Conservation (phyloP, 2,888 invertebrate genomes). For the Rhagonycha fulva region DNA sequence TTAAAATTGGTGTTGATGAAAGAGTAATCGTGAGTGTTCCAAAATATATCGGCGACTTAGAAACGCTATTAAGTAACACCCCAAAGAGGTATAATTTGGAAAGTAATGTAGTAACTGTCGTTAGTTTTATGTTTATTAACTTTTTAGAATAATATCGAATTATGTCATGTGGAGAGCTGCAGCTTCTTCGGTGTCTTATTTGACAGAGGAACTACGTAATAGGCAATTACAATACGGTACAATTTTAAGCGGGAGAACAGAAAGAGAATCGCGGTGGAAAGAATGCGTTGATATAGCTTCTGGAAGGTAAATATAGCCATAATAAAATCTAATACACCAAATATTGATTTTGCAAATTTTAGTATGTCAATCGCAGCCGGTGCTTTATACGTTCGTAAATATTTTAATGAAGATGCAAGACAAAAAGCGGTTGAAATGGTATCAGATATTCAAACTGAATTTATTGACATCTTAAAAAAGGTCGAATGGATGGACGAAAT, state of each 20-base stretch:
- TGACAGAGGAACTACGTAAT: slow-evolving; percentile 77
- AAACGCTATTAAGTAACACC: slow-evolving; percentile 60
- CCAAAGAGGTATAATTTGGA: slow-evolving; percentile 55
- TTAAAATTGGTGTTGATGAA: slow-evolving; percentile 70
- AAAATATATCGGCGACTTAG: slow-evolving; percentile 74
- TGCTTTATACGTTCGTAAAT: slow-evolving; percentile 84
- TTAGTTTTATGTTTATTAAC: neutral
- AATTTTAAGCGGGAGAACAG: slow-evolving; percentile 80
- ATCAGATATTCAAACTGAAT: slow-evolving; percentile 78
- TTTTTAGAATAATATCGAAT: slow-evolving; percentile 74
- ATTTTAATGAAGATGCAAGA: slow-evolving; percentile 85
- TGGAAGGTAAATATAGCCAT: slow-evolving; percentile 62
- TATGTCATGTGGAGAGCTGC: slow-evolving; percentile 93
- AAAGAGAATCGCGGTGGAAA: slow-evolving; percentile 88
- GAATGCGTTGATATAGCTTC: slow-evolving; percentile 84
- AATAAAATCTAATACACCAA: neutral
- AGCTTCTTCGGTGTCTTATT: slow-evolving; percentile 77
- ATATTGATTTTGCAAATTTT: slow-evolving; percentile 29
- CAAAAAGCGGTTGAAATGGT: slow-evolving; percentile 87
- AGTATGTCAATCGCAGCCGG: slow-evolving; percentile 78
- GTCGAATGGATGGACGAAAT: slow-evolving; percentile 93
- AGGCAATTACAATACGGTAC: slow-evolving; percentile 82
- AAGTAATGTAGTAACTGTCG: neutral
- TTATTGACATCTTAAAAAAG: slow-evolving; percentile 75
- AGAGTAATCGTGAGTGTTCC: slow-evolving; percentile 85